phyloP scores from a whole-genome alignment of 2,797 vertebrate genomes.

The Lateolabrax maculatus region DNA sequence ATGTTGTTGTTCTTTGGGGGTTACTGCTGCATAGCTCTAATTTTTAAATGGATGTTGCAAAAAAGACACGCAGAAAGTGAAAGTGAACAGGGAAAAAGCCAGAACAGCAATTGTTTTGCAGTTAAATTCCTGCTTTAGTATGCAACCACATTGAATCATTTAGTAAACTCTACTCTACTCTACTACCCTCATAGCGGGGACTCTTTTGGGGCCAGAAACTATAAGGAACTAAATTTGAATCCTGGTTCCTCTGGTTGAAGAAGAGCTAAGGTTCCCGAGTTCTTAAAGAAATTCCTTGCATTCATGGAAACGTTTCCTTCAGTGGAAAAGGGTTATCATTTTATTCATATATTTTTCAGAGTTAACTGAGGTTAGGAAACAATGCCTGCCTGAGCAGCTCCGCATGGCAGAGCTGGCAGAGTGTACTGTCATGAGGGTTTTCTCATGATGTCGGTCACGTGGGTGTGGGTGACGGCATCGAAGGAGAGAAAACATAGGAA shows the following conservation, averaged over 20 bases:
- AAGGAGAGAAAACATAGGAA: constrained; percentile 30
- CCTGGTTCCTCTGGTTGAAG: background rate
- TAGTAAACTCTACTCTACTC: background rate
- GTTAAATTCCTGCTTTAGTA: background rate
- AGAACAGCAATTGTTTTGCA: background rate
- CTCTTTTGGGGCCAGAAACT: background rate
- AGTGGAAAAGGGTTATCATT: constrained; percentile 5
- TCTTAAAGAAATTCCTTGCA: background rate
- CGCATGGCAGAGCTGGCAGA: constrained; percentile 63
- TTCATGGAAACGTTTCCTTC: constrained; percentile 22
- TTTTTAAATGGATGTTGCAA: background rate
- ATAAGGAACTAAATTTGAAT: background rate
- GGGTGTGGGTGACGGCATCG: constrained; percentile 25
- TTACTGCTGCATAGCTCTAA: background rate
- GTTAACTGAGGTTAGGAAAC: constrained; percentile 22
- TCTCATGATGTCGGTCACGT: constrained; percentile 63
- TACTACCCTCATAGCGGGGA: background rate
- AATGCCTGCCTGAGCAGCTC: constrained; percentile 26
- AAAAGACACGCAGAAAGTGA: background rate
- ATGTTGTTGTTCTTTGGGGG: background rate
- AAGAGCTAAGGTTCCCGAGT: background rate
- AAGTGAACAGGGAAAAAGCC: background rate
- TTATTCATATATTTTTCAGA: background rate
- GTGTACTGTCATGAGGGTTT: constrained; percentile 61
- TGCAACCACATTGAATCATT: constrained; percentile 2